Base-by-base conservation (phyloP, 2,888 invertebrate species). In the Drosophila ochracea region DNA sequence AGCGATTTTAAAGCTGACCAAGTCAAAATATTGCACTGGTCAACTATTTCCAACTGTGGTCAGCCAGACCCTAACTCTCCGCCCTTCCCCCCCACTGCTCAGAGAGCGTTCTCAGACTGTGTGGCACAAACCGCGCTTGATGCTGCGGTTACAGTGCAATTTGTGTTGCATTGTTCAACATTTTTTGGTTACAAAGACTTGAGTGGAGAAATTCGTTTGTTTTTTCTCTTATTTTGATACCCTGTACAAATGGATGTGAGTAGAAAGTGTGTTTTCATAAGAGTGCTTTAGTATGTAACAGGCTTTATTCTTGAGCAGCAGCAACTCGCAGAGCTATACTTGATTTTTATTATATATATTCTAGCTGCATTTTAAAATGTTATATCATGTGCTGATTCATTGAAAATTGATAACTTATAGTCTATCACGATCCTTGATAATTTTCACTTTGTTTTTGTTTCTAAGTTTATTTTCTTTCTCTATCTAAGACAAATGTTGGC, bases 11-110 rank as follows among this genome's bases (percentile, higher is more conserved):
- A 64, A 72, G 85, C 89, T 85, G 89, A 85, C 83, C 90, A 76
- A 83, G 85, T 80, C 80, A 78, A 85, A 90, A 85, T 88, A 85
- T 80, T 76, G 80, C 85, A 83, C 53, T 90, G 89, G 85, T 85
- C 85, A 90, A 88, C 85, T 82, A 68, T 80, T 80, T 72, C 69
- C 83, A 84, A 69, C 75, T 89, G 84, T 68, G 84, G 84, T 84
- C 60, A 58, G 54, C 66, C 35, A 62, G 25, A 57, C 76, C 43
- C 49, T 60, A 47, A 49, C 52, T 43, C 30, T 28, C 30, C 49
- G 10, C 4, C 16, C 28, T 5, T 16, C 16, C 21, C 0, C 4
- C 4, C 2, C 30, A 0, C 47, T 25, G 47, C 21, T 13, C 7
- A 16, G 7, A 47, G 47, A 4, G 7, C 1, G 16, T 19, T 11